A percentile compares a stretch with the other conserved stretches of the same genome.
Conservation (phyloP, 2,888 invertebrate genomes). For the Drosophila maculinotata region DNA sequence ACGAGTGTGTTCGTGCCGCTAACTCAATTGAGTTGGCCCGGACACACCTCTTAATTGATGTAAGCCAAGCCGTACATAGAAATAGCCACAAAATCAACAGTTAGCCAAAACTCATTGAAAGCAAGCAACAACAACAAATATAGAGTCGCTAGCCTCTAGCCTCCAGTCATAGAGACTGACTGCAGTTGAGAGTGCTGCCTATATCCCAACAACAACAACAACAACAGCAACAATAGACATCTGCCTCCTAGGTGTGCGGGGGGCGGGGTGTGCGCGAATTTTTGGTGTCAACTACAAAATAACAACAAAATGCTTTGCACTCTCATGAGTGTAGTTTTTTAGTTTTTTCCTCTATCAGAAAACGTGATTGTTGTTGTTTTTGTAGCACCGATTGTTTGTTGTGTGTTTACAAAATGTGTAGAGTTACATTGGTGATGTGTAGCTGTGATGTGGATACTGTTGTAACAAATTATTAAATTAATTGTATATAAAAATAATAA, state of each 20-base stretch:
- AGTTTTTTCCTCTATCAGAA: slow-evolving; percentile 3
- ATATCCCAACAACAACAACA: slow-evolving; percentile 20
- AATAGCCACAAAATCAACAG: slow-evolving; percentile 71
- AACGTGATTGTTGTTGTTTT: slow-evolving; percentile 30
- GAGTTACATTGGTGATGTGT: slow-evolving; percentile 11
- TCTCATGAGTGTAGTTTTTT: slow-evolving; percentile 49
- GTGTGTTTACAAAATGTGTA: slow-evolving; percentile 10
- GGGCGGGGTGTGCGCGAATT: slow-evolving; percentile 31
- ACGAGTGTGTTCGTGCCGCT: slow-evolving; percentile 22
- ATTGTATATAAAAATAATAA: neutral
- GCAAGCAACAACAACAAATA: slow-evolving; percentile 30
- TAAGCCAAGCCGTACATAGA: slow-evolving; percentile 39
- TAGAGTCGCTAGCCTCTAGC: neutral
- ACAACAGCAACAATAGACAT: slow-evolving; percentile 31
- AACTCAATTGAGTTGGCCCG: slow-evolving; percentile 67
- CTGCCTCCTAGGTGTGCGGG: slow-evolving; percentile 7
- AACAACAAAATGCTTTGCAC: slow-evolving; percentile 76
- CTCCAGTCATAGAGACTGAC: too few relatives aligned
- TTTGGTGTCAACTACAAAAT: slow-evolving; percentile 76
- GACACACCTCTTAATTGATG: slow-evolving; percentile 72
- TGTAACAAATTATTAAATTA: slow-evolving; percentile 28
- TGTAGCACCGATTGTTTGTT: neutral
- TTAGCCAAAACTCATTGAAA: slow-evolving; percentile 60
- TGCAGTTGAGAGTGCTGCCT: slow-evolving; percentile 4
- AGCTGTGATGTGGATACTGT: neutral